Conservation (phyloP, 2,797 vertebrate genomes). For the Centropyge bicolor region DNA sequence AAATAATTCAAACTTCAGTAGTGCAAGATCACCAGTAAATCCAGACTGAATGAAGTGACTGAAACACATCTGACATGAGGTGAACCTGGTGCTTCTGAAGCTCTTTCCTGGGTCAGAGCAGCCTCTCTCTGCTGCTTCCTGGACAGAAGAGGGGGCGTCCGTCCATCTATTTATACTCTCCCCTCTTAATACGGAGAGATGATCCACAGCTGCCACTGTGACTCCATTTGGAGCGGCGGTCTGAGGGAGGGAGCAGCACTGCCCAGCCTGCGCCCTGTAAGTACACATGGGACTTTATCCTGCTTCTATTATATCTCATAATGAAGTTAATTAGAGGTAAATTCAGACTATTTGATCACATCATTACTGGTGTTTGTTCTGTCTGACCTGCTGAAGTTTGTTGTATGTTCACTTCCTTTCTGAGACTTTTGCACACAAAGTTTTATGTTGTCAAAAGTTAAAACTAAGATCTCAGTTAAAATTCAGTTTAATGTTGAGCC, state of each 20-base stretch:
- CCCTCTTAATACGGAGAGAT: conserved; percentile 54
- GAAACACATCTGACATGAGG: background rate
- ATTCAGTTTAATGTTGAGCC: background rate
- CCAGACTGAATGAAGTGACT: background rate
- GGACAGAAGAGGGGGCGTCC: conserved; percentile 20
- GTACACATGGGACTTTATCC: conserved; percentile 43
- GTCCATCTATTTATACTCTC: conserved; percentile 73
- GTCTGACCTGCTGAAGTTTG: background rate
- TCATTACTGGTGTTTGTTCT: background rate
- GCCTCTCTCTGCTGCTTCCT: conserved; percentile 3
- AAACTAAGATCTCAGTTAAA: too few relatives aligned
- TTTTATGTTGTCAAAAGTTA: background rate
- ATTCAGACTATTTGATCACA: background rate
- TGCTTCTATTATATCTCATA: background rate
- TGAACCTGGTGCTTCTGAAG: background rate
- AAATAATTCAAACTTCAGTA: too few relatives aligned
- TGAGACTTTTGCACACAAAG: background rate
- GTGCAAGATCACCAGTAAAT: background rate
- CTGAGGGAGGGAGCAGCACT: conserved; percentile 39
- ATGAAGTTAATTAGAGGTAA: too few relatives aligned
- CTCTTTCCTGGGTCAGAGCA: too few relatives aligned
- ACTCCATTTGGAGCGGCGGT: conserved; percentile 75
- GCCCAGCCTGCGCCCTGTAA: conserved; percentile 56
- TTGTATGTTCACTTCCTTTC: background rate
- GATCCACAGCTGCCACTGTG: conserved; percentile 56